Evolutionary conservation across 2,888 invertebrate species (phyloP).

Genomic region (Cosmorhoe ocellata): DNA sequence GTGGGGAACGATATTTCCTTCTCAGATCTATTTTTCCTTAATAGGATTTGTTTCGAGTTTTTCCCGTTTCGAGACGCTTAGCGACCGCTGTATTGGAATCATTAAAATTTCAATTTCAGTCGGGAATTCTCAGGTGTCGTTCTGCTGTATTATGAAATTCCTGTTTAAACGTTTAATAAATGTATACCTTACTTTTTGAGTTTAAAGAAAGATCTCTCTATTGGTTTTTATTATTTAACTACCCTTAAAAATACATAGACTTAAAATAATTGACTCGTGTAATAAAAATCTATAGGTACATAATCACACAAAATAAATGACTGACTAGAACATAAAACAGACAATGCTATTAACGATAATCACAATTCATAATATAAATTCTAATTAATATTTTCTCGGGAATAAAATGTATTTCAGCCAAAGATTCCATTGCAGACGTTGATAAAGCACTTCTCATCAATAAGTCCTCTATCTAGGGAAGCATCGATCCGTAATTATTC

Average conservation of each 20-base stretch:
- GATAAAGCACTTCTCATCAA: conserved; percentile 72
- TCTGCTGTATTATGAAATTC: conserved; percentile 28
- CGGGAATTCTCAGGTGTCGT: conserved; percentile 45
- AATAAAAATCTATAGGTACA: too few relatives aligned
- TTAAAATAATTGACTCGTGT: too few relatives aligned
- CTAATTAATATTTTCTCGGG: conserved; percentile 30
- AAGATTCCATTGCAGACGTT: conserved; percentile 58
- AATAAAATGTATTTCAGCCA: conserved; percentile 38
- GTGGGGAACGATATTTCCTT: conserved; percentile 72
- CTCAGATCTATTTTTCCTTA: conserved; percentile 73
- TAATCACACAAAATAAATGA: too few relatives aligned
- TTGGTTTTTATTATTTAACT: too few relatives aligned
- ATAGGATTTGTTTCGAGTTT: conserved; percentile 70
- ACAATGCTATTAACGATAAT: conserved; percentile 1
- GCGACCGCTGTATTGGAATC: conserved; percentile 52
- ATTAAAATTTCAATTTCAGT: conserved; percentile 59
- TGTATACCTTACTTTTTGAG: too few relatives aligned
- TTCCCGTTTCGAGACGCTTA: conserved; percentile 47
- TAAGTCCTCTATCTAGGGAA: conserved; percentile 60
- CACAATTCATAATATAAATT: conserved; percentile 35
- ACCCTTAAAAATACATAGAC: too few relatives aligned
- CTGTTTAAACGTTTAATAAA: conserved; percentile 7
- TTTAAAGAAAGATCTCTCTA: too few relatives aligned
- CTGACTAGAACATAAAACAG: neutral
- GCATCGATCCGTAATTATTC: conserved; percentile 68